Conservation (phyloP, 1,140 invertebrate species). For the Watersipora subatra region DNA sequence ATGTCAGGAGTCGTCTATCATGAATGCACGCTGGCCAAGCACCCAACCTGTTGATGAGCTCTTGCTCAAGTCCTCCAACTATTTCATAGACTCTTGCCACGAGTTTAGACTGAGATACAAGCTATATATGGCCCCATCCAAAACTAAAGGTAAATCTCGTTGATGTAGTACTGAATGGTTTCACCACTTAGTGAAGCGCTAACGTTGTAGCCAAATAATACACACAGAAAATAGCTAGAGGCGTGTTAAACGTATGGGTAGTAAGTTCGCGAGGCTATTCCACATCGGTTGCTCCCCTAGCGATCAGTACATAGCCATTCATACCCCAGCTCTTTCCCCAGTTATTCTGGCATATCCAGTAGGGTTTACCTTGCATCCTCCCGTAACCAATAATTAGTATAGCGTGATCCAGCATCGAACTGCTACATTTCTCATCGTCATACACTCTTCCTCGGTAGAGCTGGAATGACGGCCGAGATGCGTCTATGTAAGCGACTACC, state of each 20-base stretch:
- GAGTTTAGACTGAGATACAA: slow-evolving; percentile 76
- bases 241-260: slow-evolving; percentile 31
- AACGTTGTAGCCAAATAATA: too few relatives aligned
- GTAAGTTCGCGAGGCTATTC: slow-evolving; percentile 61
- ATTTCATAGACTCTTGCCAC: slow-evolving; percentile 78
- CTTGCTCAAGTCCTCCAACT: slow-evolving; percentile 66
- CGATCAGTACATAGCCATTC: slow-evolving; percentile 74
- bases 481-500: slow-evolving; percentile 66
- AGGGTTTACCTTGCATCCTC: slow-evolving; percentile 22
- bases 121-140: slow-evolving; percentile 46
- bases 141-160: too few relatives aligned
- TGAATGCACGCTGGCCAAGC: slow-evolving; percentile 66
- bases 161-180: too few relatives aligned
- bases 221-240: not conserved
- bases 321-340: slow-evolving; percentile 57
- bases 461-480: slow-evolving; percentile 44
- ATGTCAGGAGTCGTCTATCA: slow-evolving; percentile 57
- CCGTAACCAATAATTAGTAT: slow-evolving; percentile 71
- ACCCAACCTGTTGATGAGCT: slow-evolving; percentile 58
- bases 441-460: slow-evolving; percentile 24
- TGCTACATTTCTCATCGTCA: slow-evolving; percentile 10
- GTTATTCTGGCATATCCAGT: slow-evolving; percentile 17
- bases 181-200: too few relatives aligned
- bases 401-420: slow-evolving; percentile 60
- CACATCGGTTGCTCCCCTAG: slow-evolving; percentile 72